Evolutionary conservation across 2,797 vertebrate genomes (phyloP).

Genomic region (Sebastes minor): DNA sequence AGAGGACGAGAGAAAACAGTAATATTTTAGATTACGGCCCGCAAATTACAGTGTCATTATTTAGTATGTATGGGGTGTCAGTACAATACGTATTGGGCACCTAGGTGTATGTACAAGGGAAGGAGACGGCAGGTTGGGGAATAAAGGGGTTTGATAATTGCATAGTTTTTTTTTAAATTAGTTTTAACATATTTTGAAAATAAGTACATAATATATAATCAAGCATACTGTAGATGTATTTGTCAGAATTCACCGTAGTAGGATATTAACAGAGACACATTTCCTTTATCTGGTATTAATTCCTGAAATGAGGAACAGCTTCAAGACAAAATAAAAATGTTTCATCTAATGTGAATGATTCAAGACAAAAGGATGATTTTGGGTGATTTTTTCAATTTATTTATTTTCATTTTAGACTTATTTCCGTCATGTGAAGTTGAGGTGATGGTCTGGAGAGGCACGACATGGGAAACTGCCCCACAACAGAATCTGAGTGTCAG

Average conservation of each 20-base stretch:
- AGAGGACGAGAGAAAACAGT: background rate
- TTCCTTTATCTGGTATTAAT: background rate
- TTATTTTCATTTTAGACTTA: background rate
- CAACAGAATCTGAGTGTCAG: conserved; percentile 6
- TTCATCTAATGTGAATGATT: background rate
- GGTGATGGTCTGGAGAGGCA: conserved; percentile 4
- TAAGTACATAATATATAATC: too few relatives aligned
- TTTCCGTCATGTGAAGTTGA: conserved; percentile 14
- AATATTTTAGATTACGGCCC: background rate
- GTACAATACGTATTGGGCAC: background rate
- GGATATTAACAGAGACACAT: background rate
- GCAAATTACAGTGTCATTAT: background rate
- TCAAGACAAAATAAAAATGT: background rate
- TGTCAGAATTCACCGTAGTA: background rate
- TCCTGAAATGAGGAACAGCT: background rate
- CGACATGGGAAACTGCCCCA: background rate
- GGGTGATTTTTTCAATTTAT: background rate
- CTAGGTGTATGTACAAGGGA: background rate
- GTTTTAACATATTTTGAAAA: background rate
- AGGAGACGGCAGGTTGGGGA: background rate
- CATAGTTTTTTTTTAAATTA: background rate
- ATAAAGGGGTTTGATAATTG: background rate
- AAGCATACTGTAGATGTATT: background rate
- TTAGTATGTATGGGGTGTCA: background rate
- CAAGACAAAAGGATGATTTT: background rate